phyloP scores from a whole-genome alignment of 2,888 invertebrate species.

The Rhagium mordax region DNA sequence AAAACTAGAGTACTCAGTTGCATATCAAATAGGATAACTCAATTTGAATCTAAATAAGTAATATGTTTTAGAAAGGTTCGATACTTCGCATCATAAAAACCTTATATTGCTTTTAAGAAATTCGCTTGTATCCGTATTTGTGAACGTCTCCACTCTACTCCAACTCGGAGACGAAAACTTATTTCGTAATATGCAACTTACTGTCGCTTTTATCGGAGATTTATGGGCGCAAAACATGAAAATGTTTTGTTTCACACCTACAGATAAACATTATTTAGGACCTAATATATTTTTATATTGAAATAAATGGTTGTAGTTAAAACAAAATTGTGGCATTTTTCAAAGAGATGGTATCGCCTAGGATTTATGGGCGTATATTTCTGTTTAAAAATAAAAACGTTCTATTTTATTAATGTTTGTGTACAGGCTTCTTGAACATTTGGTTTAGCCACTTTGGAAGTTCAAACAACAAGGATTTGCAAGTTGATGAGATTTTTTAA shows the following conservation, averaged over 20 bases:
- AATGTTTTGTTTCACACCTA: constrained; percentile 22
- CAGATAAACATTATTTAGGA: constrained; percentile 16
- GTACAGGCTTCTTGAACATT: not conserved
- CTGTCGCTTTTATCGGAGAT: constrained; percentile 21
- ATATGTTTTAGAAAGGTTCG: too few species aligned
- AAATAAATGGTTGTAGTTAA: constrained; percentile 10
- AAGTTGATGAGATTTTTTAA: too few species aligned
- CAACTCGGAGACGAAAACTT: not conserved
- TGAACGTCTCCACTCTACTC: not conserved
- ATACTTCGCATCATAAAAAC: not conserved
- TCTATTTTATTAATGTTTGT: not conserved
- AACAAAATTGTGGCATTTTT: constrained; percentile 1
- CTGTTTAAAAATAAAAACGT: not conserved
- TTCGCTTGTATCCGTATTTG: not conserved
- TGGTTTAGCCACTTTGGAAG: not conserved
- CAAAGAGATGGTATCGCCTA: not conserved
- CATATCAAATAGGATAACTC: too few species aligned
- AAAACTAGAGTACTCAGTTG: too few species aligned
- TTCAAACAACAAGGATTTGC: not conserved
- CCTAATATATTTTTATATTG: constrained; percentile 17
- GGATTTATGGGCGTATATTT: not conserved
- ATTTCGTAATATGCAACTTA: constrained; percentile 23
- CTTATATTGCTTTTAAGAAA: not conserved
- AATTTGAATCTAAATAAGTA: too few species aligned
- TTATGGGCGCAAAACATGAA: constrained; percentile 6